Conservation (phyloP, 2,888 invertebrate species). For the Drosophila peninsularis region DNA sequence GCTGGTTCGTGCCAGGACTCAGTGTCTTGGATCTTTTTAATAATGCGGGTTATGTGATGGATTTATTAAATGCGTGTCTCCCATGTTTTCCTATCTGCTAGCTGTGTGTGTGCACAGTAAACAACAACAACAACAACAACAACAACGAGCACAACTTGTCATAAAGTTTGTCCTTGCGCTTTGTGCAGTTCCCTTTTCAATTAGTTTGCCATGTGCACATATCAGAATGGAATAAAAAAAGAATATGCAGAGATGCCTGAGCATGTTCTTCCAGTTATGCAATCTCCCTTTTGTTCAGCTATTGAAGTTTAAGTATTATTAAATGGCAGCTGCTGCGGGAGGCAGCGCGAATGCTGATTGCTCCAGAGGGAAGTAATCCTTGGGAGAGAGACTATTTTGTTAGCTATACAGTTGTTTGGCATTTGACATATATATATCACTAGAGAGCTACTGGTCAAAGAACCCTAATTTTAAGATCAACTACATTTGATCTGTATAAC, state of each 20-base stretch:
- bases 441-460: no score
- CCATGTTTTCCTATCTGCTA: constrained; percentile 16
- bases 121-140: constrained; percentile 31
- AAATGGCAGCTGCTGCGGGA: background rate
- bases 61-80: constrained; percentile 76
- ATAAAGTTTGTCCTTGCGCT: constrained; percentile 68
- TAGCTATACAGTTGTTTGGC: no score
- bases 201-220: constrained; percentile 63
- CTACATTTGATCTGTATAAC: no score
- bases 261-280: constrained; percentile 42
- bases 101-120: constrained; percentile 25
- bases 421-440: no score
- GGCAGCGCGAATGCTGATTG: background rate
- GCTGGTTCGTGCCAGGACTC: constrained; percentile 70
- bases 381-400: no score
- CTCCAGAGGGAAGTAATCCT: no score
- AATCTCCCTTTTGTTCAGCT: constrained; percentile 31
- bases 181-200: constrained; percentile 64
- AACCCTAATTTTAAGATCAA: no score
- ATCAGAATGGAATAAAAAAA: constrained; percentile 14
- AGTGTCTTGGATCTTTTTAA: constrained; percentile 72
- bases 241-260: constrained; percentile 29
- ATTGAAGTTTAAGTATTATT: constrained; percentile 38
- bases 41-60: constrained; percentile 80
- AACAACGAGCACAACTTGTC: constrained; percentile 52